phyloP scores from a whole-genome alignment of 2,888 invertebrate species.

The Sylvicola fuscatus region DNA sequence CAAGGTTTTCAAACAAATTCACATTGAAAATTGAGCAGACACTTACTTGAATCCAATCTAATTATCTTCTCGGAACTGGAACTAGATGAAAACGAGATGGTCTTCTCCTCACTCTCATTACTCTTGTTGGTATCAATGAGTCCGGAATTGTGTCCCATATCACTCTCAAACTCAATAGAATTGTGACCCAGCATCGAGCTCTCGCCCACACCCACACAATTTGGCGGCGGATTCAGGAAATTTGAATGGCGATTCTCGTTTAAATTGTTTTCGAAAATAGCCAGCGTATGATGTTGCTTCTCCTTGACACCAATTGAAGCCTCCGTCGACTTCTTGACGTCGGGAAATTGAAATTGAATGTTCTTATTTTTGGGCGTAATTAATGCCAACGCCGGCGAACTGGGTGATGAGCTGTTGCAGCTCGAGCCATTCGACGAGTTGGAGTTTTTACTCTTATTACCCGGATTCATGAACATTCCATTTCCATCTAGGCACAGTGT shows the following conservation, averaged over 20 bases:
- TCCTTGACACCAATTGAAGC: neutral
- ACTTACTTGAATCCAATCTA: constrained; percentile 2
- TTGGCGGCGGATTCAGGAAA: constrained; percentile 10
- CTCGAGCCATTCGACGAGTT: constrained; percentile 79
- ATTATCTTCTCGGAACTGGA: constrained; percentile 44
- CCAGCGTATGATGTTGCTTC: neutral
- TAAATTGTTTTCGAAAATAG: neutral
- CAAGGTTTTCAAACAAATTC: neutral
- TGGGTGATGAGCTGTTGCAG: constrained; percentile 91
- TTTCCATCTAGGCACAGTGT: constrained; percentile 40
- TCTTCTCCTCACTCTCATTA: constrained; percentile 44
- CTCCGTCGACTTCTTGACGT: constrained; percentile 12
- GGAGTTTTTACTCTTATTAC: constrained; percentile 1
- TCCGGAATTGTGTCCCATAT: constrained; percentile 5
- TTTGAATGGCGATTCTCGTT: constrained; percentile 1
- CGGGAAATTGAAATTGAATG: constrained; percentile 24
- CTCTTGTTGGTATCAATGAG: constrained; percentile 27
- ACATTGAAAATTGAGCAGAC: too few species aligned
- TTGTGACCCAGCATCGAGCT: neutral
- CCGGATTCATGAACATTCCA: constrained; percentile 1
- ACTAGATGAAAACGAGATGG: constrained; percentile 36
- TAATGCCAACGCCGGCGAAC: constrained; percentile 61
- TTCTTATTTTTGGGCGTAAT: constrained; percentile 22
- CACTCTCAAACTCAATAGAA: neutral
- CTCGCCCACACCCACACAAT: neutral